Conservation (phyloP, 2,113 vertebrate species). For the Arvicanthis niloticus region DNA sequence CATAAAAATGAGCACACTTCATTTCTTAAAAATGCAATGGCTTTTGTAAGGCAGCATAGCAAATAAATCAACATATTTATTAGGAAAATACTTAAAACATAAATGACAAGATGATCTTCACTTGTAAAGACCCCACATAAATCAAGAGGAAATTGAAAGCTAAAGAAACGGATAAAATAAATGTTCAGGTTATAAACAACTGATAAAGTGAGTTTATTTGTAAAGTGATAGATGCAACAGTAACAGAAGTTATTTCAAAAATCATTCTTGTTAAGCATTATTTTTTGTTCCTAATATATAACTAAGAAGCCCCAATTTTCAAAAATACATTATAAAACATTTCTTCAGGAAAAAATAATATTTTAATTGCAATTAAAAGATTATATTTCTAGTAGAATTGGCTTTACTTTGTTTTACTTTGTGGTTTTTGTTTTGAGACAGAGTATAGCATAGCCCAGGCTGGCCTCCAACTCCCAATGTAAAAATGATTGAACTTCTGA, state of each 20-base stretch:
- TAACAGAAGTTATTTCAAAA: slow-evolving; percentile 43
- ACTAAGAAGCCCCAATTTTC: slow-evolving; percentile 13
- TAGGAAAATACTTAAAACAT: slow-evolving; percentile 23
- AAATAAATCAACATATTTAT: not conserved
- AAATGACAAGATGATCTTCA: not conserved
- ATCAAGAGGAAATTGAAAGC: not conserved
- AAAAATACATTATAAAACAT: slow-evolving; percentile 36
- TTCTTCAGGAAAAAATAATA: not conserved
- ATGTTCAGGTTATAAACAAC: not conserved
- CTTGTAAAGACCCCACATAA: slow-evolving; percentile 50
- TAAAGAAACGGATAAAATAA: slow-evolving; percentile 21
- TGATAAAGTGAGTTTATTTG: not conserved
- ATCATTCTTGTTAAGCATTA: not conserved
- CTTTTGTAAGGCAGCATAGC: not conserved
- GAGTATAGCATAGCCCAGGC: not conserved
- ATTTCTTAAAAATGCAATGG: not conserved
- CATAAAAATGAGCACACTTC: not conserved
- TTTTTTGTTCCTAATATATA: not conserved
- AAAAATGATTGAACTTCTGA: not conserved
- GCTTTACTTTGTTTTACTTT: not conserved
- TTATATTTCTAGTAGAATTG: slow-evolving; percentile 15
- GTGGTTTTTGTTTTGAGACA: not conserved
- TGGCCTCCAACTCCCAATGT: not conserved
- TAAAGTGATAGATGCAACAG: not conserved
- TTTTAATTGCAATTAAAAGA: slow-evolving; percentile 11